phyloP scores from a whole-genome alignment of 2,888 invertebrate genomes.

The Lepidochitona cinerea region DNA sequence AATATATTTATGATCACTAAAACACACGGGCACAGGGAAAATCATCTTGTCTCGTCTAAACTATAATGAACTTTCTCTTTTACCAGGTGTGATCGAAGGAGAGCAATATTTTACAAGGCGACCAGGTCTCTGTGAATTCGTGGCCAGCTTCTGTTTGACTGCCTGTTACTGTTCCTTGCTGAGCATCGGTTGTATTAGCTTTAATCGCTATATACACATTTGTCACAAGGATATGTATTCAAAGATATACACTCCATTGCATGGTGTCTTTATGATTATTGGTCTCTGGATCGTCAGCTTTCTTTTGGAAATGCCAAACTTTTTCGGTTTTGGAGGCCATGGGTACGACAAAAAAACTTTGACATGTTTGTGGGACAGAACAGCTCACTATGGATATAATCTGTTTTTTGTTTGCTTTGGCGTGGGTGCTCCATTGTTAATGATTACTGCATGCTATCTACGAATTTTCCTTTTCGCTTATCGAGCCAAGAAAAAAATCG shows the following conservation, averaged over 20 bases:
- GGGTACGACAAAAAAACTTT: slow-evolving; percentile 37
- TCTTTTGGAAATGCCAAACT: slow-evolving; percentile 30
- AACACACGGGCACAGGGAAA: too few species aligned
- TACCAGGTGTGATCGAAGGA: slow-evolving; percentile 27
- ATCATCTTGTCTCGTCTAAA: too few species aligned
- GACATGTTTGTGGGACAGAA: slow-evolving; percentile 37
- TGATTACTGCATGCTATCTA: slow-evolving; percentile 30
- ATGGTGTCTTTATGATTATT: slow-evolving; percentile 24
- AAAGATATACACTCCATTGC: slow-evolving; percentile 23
- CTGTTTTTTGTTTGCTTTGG: slow-evolving; percentile 31
- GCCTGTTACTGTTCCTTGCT: slow-evolving; percentile 37
- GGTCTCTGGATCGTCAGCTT: slow-evolving; percentile 36
- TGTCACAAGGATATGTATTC: slow-evolving; percentile 23
- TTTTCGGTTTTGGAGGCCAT: slow-evolving; percentile 40
- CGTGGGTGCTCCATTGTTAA: slow-evolving; percentile 26
- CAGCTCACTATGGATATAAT: slow-evolving; percentile 33
- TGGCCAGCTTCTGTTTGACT: slow-evolving; percentile 34
- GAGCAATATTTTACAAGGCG: slow-evolving; percentile 27
- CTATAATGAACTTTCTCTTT: slow-evolving; percentile 1
- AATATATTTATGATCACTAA: too few species aligned
- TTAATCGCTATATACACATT: slow-evolving; percentile 34
- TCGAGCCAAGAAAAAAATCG: slow-evolving; percentile 13
- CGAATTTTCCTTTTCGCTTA: slow-evolving; percentile 26
- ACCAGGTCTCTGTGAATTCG: slow-evolving; percentile 30
- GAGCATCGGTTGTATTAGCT: slow-evolving; percentile 30